A percentile compares a stretch with the other conserved stretches of the same genome.
Conservation (phyloP, 2,797 vertebrate species). For the Lutjanus argentimaculatus region DNA sequence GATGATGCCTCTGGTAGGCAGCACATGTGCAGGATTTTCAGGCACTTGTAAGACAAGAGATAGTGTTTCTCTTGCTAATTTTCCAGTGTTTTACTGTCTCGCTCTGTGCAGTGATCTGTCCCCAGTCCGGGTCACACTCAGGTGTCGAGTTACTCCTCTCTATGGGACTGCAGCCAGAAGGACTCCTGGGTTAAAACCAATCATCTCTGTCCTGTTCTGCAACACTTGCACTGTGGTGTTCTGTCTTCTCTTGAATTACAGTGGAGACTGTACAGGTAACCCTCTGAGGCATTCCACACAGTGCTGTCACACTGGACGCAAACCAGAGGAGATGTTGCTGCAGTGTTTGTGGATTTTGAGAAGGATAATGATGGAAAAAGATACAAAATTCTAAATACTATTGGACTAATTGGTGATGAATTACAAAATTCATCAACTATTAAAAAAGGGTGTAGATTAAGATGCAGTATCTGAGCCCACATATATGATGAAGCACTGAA, state of each 20-base stretch:
- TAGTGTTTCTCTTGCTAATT: slow-evolving; percentile 71
- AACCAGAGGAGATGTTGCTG: too few relatives aligned
- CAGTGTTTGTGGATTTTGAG: background rate
- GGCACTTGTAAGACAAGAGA: slow-evolving; percentile 58
- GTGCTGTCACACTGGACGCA: background rate
- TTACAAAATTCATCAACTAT: too few relatives aligned
- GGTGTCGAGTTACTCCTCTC: slow-evolving; percentile 66
- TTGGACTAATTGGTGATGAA: too few relatives aligned
- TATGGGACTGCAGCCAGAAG: slow-evolving; percentile 27
- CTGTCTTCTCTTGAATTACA: slow-evolving; percentile 18
- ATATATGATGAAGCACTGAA: too few relatives aligned
- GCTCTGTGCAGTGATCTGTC: slow-evolving; percentile 53
- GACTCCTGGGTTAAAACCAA: slow-evolving; percentile 63
- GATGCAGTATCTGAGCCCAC: too few relatives aligned
- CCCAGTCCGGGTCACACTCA: slow-evolving; percentile 18
- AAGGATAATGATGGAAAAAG: background rate
- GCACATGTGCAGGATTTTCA: slow-evolving; percentile 76
- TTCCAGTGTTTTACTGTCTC: slow-evolving; percentile 62
- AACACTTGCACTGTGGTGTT: slow-evolving; percentile 50
- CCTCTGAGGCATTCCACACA: background rate
- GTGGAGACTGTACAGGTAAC: background rate
- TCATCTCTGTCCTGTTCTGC: slow-evolving; percentile 65
- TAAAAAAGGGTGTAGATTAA: too few relatives aligned
- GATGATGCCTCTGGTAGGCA: slow-evolving; percentile 49
- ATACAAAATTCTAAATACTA: too few relatives aligned